Evolutionary conservation across 2,113 vertebrate genomes (phyloP).

Genomic region (Ophthalmolycus amberensis): DNA sequence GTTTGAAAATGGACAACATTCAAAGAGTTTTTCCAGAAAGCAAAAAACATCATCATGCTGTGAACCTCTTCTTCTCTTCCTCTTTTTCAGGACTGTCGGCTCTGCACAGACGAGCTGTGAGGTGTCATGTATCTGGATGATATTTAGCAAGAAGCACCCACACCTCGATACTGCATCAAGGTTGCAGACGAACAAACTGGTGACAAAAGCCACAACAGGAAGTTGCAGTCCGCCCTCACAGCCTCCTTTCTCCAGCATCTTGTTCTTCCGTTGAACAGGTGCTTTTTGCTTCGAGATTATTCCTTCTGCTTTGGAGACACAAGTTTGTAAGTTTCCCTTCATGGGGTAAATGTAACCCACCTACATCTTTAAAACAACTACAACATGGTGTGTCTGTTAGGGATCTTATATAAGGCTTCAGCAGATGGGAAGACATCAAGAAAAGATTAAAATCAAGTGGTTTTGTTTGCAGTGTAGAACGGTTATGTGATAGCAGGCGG

Average conservation of each 20-base stretch:
- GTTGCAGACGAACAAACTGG: conserved; percentile 62
- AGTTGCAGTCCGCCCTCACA: conserved; percentile 74
- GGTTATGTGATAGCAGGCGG: conserved; percentile 17
- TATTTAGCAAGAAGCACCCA: conserved; percentile 40
- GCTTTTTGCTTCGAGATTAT: conserved; percentile 69
- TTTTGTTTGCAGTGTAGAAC: neutral
- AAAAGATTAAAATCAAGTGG: conserved; percentile 20
- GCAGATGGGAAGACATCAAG: neutral
- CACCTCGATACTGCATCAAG: conserved; percentile 47
- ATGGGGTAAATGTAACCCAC: neutral
- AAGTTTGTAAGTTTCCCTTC: neutral
- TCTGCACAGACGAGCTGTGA: neutral
- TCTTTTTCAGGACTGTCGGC: conserved; percentile 1
- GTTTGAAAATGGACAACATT: neutral
- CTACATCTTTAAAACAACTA: neutral
- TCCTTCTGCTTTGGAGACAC: conserved; percentile 56
- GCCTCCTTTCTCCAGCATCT: conserved; percentile 60
- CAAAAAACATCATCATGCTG: neutral
- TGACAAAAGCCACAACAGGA: conserved; percentile 83
- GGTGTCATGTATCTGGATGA: conserved; percentile 24
- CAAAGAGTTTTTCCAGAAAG: neutral
- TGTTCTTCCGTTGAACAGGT: conserved; percentile 78
- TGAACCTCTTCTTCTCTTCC: neutral
- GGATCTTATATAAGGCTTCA: neutral
- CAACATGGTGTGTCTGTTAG: neutral